Conservation (phyloP, 2,888 invertebrate genomes). For the Eupithecia exiguata region DNA sequence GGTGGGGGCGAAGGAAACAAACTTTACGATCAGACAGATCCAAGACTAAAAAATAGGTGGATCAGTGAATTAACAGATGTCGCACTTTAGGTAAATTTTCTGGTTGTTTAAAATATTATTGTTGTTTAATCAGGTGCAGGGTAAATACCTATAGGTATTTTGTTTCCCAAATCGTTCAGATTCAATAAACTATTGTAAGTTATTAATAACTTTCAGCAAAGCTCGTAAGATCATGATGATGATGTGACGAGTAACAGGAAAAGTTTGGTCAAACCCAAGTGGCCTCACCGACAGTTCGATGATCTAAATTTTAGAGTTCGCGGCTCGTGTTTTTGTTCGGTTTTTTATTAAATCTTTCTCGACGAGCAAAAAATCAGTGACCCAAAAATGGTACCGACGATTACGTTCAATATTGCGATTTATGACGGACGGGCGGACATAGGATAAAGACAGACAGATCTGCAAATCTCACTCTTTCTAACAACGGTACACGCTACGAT, state of each 20-base stretch:
- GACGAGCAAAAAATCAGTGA: conserved; percentile 62
- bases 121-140: background rate
- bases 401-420: conserved; percentile 14
- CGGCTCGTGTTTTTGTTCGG: conserved; percentile 67
- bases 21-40: conserved; percentile 39
- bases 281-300: conserved; percentile 75
- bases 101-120: background rate
- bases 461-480: conserved; percentile 65
- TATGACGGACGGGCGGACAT: conserved; percentile 42
- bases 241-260: conserved; percentile 24
- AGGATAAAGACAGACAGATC: conserved; percentile 57
- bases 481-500: conserved; percentile 49
- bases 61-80: background rate
- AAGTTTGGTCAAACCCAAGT: conserved; percentile 47
- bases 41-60: background rate
- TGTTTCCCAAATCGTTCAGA: background rate
- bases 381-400: conserved; percentile 11
- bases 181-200: background rate
- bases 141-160: background rate
- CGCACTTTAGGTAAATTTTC: background rate
- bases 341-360: conserved; percentile 59
- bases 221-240: conserved; percentile 17
- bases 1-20: conserved; percentile 67
- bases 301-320: conserved; percentile 75
- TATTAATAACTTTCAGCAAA: background rate